A percentile compares a stretch with the other conserved stretches of the same genome.
Conservation (phyloP, 2,113 vertebrate species). For the Sinocyclocheilus rhinocerous region DNA sequence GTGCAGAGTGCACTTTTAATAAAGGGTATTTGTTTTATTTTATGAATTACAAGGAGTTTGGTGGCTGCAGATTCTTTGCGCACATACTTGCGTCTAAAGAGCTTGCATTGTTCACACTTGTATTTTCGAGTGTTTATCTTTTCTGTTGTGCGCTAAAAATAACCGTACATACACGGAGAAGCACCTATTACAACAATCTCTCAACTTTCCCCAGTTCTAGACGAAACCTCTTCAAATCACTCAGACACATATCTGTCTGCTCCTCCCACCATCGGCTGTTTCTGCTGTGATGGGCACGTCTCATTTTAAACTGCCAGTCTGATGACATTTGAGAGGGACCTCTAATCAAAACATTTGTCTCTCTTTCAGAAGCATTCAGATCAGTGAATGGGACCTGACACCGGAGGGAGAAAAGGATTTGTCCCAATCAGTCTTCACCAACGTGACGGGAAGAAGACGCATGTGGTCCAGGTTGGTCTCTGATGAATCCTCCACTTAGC, state of each 20-base stretch:
- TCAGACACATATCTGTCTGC: slow-evolving; percentile 22
- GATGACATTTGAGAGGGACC: slow-evolving; percentile 76
- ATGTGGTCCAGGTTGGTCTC: slow-evolving; percentile 71
- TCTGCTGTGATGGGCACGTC: background rate
- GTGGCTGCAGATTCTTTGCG: background rate
- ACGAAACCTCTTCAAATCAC: slow-evolving; percentile 32
- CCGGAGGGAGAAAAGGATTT: slow-evolving; percentile 73
- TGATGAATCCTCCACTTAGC: slow-evolving; percentile 81
- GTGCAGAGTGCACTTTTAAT: background rate
- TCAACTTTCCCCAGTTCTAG: background rate
- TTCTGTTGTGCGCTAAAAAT: background rate
- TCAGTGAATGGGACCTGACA: slow-evolving; percentile 77
- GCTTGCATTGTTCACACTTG: background rate
- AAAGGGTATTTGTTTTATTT: background rate
- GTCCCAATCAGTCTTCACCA: slow-evolving; percentile 78
- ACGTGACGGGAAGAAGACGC: slow-evolving; percentile 68
- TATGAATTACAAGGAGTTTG: background rate
- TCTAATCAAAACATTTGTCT: slow-evolving; percentile 83
- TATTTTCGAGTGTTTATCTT: background rate
- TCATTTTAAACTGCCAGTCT: slow-evolving; percentile 66
- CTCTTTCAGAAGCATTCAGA: slow-evolving; percentile 69
- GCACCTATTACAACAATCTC: slow-evolving; percentile 2
- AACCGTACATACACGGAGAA: background rate
- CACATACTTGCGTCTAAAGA: background rate
- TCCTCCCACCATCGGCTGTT: background rate